These are phyloP conservation scores for Drepana falcataria DNA, from an alignment of 2,888 invertebrate species.

Conservation along the genomic window DNA sequence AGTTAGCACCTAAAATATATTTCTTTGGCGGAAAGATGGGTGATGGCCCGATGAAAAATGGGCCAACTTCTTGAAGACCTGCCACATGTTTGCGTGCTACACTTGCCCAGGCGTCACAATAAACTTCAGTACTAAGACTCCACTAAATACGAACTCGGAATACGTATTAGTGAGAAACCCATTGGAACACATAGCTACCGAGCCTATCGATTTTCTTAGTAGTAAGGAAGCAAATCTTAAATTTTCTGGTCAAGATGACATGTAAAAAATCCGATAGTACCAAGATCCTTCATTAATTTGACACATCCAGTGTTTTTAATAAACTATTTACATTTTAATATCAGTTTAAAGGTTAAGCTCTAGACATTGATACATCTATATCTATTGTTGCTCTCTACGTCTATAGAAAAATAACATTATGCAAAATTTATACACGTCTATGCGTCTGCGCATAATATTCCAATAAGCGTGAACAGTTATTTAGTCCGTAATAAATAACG, in stretches of 20 bases:
- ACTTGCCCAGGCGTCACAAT: no score
- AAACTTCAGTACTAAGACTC: no score
- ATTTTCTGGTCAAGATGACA: constrained; percentile 31
- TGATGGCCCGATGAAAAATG: no score
- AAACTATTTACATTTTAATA: constrained; percentile 22
- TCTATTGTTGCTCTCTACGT: neutral
- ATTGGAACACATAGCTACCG: no score
- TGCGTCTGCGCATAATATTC: constrained; percentile 5
- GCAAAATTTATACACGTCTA: constrained; percentile 7
- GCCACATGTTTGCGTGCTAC: no score
- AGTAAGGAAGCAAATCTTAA: no score
- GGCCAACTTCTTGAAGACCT: no score
- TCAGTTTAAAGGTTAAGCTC: constrained; percentile 11
- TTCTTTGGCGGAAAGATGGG: no score
- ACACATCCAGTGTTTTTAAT: constrained; percentile 26
- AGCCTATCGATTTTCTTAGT: no score
- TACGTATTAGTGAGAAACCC: no score
- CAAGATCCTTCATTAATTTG: constrained; percentile 36
- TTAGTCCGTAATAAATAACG: neutral
- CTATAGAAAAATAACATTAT: constrained; percentile 1
- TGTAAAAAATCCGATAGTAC: constrained; percentile 36
- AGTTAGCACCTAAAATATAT: no score
- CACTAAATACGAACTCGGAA: no score
- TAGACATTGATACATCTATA: constrained; percentile 23
- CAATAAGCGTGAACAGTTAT: constrained; percentile 3